phyloP scores from a whole-genome alignment of 35 echinoderm and acorn worm species.

The Lytechinus pictus region DNA sequence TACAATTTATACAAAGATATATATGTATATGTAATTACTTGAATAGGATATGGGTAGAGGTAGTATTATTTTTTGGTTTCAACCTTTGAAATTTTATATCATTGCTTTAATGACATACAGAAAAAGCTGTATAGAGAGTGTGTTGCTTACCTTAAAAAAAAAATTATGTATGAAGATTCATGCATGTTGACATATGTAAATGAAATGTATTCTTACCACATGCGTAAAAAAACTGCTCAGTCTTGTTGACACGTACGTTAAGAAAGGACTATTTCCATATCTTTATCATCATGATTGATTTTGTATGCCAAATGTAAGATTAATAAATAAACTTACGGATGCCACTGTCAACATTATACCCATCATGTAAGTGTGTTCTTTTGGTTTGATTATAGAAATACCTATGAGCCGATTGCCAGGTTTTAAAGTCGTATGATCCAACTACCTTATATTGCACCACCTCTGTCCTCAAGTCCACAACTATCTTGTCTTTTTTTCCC shows the following conservation, averaged over 20 bases:
- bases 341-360: slow-evolving; percentile 21
- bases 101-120: slow-evolving; percentile 1
- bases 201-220: neutral
- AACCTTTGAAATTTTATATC: slow-evolving; percentile 19
- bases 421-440: no score
- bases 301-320: slow-evolving; percentile 29
- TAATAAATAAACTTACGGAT: slow-evolving; percentile 18
- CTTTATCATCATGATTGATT: slow-evolving; percentile 29
- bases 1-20: slow-evolving; percentile 40
- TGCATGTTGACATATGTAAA: neutral
- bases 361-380: no score
- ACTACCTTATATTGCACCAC: no score
- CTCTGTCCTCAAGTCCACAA: no score
- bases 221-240: neutral
- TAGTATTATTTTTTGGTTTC: neutral
- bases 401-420: no score
- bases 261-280: neutral
- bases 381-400: no score
- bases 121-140: neutral
- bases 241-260: neutral
- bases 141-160: neutral
- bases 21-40: slow-evolving; percentile 29
- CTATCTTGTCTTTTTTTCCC: no score
- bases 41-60: neutral
- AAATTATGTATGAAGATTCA: slow-evolving; percentile 14